A percentile compares a stretch with the other conserved stretches of the same genome.
phyloP scores from a whole-genome alignment of 2,113 vertebrate species.

The Sinocyclocheilus maitianheensis region DNA sequence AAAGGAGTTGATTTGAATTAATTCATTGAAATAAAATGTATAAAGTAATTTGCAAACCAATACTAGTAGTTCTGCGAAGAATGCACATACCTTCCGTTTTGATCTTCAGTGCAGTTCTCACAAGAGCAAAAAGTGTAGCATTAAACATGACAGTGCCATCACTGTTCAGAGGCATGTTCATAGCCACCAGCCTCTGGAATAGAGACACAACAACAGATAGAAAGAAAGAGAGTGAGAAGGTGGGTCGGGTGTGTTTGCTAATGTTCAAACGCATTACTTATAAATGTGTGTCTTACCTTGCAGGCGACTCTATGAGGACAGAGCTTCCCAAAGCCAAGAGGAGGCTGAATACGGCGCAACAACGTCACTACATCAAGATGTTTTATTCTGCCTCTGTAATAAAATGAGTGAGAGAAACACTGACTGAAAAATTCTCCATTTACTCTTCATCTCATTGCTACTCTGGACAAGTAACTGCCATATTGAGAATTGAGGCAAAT shows the following conservation, averaged over 20 bases:
- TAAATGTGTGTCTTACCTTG: conserved; percentile 80
- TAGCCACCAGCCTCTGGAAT: conserved; percentile 93
- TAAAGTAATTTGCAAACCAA: not conserved
- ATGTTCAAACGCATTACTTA: not conserved
- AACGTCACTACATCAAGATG: conserved; percentile 96
- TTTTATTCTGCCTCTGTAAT: conserved; percentile 91
- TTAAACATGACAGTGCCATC: conserved; percentile 99
- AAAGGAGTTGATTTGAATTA: not conserved
- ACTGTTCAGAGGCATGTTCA: conserved; percentile 99
- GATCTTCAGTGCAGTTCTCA: conserved; percentile 97
- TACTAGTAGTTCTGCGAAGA: not conserved
- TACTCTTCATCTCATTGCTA: not conserved
- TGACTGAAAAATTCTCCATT: not conserved
- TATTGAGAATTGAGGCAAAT: not conserved
- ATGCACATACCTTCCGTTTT: conserved; percentile 91
- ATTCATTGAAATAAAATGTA: not conserved
- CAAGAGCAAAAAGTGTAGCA: conserved; percentile 95
- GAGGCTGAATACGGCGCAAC: conserved; percentile 94
- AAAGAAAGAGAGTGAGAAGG: conserved; percentile 58
- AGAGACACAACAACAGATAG: conserved; percentile 42
- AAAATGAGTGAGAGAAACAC: not conserved
- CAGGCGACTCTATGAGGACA: conserved; percentile 98
- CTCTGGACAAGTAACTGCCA: not conserved
- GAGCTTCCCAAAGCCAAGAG: conserved; percentile 94
- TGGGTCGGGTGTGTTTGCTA: not conserved